phyloP scores from a whole-genome alignment of 2,113 vertebrate species.

The Anseranas semipalmata region DNA sequence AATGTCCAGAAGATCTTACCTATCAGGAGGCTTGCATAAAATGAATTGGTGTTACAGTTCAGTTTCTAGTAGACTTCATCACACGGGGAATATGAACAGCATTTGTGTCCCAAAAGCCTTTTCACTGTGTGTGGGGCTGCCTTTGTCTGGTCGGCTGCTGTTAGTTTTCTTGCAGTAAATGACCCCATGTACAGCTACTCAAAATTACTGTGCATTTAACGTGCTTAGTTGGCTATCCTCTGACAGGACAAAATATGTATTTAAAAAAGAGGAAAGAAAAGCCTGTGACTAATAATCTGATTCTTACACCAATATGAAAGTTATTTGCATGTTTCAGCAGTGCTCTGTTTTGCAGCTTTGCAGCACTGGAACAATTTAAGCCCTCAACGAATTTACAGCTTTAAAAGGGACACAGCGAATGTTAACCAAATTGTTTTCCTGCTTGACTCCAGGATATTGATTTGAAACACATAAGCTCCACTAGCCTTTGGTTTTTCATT shows the following conservation, averaged over 20 bases:
- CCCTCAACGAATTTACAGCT: neutral
- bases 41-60: neutral
- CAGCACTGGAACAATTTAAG: neutral
- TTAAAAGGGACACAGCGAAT: slow-evolving; percentile 20
- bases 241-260: neutral
- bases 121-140: neutral
- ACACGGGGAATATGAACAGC: neutral
- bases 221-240: neutral
- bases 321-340: neutral
- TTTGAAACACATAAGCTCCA: slow-evolving; percentile 46
- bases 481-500: slow-evolving; percentile 66
- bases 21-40: neutral
- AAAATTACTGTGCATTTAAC: neutral
- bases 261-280: slow-evolving; percentile 17
- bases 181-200: fast-evolving
- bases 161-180: neutral
- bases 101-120: neutral
- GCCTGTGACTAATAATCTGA: neutral
- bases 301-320: neutral
- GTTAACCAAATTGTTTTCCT: slow-evolving; percentile 2
- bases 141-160: neutral
- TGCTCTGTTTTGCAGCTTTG: neutral
- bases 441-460: neutral
- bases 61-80: neutral
- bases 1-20: fast-evolving